Conservation (phyloP, 2,888 invertebrate species). For the Chaetogeoica ovagalla region DNA sequence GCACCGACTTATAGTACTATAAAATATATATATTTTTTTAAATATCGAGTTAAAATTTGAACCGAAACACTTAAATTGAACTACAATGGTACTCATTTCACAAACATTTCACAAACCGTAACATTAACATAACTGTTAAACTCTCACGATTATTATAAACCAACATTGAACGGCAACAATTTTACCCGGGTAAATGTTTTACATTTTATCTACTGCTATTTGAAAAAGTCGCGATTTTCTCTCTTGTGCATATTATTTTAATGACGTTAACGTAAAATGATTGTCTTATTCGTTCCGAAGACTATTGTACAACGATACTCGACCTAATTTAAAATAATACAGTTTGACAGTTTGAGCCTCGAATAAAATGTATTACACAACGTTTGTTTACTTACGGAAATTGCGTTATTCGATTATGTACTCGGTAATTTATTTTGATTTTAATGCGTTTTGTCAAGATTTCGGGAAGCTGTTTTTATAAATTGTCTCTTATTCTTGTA, state of each 20-base stretch:
- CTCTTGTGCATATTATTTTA: background rate
- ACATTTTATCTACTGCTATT: background rate
- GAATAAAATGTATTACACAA: background rate
- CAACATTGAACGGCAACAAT: too few species aligned
- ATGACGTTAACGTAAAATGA: background rate
- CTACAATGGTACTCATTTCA: too few species aligned
- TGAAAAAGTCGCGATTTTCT: background rate
- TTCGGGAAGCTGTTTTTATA: background rate
- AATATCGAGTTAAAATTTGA: too few species aligned
- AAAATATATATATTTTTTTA: too few species aligned
- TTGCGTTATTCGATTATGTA: background rate
- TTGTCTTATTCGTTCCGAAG: background rate
- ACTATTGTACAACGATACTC: background rate
- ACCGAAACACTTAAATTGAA: too few species aligned
- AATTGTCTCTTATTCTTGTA: background rate
- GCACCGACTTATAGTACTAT: too few species aligned
- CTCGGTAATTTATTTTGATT: conserved; percentile 6
- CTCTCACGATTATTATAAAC: too few species aligned
- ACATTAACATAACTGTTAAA: too few species aligned
- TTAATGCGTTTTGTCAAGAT: background rate
- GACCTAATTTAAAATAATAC: background rate
- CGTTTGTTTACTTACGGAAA: conserved; percentile 1
- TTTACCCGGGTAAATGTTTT: too few species aligned
- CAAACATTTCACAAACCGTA: too few species aligned
- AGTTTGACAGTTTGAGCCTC: background rate